These are phyloP conservation scores for Dicyrtomina minuta DNA, from an alignment of 2,888 invertebrate genomes.

Conservation along the genomic window DNA sequence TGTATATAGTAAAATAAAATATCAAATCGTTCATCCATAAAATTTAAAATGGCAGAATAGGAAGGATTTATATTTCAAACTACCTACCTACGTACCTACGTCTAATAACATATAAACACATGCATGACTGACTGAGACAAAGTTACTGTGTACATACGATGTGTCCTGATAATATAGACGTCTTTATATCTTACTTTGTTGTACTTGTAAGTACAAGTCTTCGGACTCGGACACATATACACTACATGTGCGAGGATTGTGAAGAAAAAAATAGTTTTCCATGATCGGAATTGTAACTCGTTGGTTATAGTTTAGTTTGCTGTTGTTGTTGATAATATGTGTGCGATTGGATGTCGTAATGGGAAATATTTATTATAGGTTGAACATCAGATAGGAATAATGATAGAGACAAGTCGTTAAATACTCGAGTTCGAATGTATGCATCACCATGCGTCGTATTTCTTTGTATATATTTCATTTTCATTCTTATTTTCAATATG, in stretches of 20 bases:
- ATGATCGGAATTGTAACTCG: slow-evolving; percentile 27
- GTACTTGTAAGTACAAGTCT: no score
- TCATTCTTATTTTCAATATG: neutral
- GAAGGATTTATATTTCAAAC: slow-evolving; percentile 6
- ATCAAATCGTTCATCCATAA: neutral
- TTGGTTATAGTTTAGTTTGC: slow-evolving; percentile 19
- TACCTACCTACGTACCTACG: neutral
- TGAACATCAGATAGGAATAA: slow-evolving; percentile 27
- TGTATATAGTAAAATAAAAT: slow-evolving; percentile 2
- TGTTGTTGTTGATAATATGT: slow-evolving; percentile 14
- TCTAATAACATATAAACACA: no score
- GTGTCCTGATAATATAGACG: neutral
- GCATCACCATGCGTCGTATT: slow-evolving; percentile 8
- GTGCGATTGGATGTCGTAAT: slow-evolving; percentile 25
- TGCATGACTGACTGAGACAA: neutral
- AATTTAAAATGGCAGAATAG: slow-evolving; percentile 1
- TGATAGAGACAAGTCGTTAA: slow-evolving; percentile 30
- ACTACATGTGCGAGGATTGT: no score
- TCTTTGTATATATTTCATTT: slow-evolving; percentile 8
- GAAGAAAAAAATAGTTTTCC: slow-evolving; percentile 12
- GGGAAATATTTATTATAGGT: slow-evolving; percentile 27
- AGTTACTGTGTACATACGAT: neutral
- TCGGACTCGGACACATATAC: no score
- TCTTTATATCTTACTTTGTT: no score
- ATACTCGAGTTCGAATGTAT: slow-evolving; percentile 26